Base-by-base conservation (phyloP, 2,797 vertebrate species). In the Hydrophis major region DNA sequence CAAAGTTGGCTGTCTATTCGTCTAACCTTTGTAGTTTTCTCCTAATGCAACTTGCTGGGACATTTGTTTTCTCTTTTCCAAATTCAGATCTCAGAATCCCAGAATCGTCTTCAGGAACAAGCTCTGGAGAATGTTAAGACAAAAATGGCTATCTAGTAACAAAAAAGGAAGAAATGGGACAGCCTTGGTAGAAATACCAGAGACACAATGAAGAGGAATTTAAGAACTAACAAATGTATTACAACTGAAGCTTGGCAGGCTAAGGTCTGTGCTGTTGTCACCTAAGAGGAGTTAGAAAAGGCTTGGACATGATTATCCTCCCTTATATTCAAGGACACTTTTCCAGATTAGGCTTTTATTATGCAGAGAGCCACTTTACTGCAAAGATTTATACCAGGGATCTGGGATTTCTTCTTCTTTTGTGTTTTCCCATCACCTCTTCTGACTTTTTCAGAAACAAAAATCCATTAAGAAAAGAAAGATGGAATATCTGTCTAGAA, bases 11-110 rank as follows among this genome's bases (percentile, higher is more conserved):
- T 57, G 55, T 32, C 60, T 88, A 7, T 60, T 57, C 74, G 94
- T 93, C 74, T 91, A 90, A 94, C 69, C 89, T 95, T 92, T 90
- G 66, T 61, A 89, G 25, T 63, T 53, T 89, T 93, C 78, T 60
- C 60, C 13, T 47, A 18, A 60, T 92, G 22, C 55, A 56, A 50
- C 63, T 47, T 0, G 0, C 50, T 7, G 32, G 93, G 86, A 74
- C 57, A 63, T 13, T 27, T 57, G 57, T 12, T 95, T 94, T 42
- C 50, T n/a, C 32, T 37, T 89, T 66, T 93, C 92, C 5, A 0
- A 42, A 47, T 89, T 92, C 83, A 92, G 32, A 94, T 4, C 83
- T 27, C 11, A 50, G 59, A 56, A 89, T n/a, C 27, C 55, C 37
- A 42, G 78, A 18, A n/a, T 47, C 53, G 2, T 22, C 11, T 89